These are phyloP conservation scores for Myopa tessellatipennis DNA, from an alignment of 2,888 invertebrate genomes.

Conservation along the genomic window DNA sequence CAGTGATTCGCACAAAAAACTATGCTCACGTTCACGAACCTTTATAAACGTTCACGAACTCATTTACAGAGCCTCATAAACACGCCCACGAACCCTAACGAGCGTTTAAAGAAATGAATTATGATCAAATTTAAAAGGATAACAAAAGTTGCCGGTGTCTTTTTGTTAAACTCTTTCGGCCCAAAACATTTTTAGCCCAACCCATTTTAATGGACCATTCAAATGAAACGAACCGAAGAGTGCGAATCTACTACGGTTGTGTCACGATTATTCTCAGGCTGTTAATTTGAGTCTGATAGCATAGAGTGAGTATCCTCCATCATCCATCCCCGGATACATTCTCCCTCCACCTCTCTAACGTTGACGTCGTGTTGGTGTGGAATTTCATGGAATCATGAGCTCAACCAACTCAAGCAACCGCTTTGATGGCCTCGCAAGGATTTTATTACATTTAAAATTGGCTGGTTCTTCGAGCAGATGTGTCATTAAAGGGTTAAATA, in stretches of 20 bases:
- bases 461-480: neutral
- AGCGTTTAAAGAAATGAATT: conserved; percentile 25
- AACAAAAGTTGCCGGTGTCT: conserved; percentile 32
- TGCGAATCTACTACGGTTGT: neutral
- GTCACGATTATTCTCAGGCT: neutral
- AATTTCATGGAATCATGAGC: neutral
- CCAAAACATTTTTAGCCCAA: neutral
- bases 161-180: neutral
- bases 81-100: neutral
- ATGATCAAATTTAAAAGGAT: conserved; percentile 42
- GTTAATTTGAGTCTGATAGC: neutral
- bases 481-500: neutral
- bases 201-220: conserved; percentile 10
- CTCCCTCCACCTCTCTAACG: neutral
- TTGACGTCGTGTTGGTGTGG: neutral
- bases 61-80: neutral
- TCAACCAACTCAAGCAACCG: too few relatives aligned
- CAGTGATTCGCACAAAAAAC: neutral
- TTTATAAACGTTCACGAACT: neutral
- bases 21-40: too few relatives aligned
- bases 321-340: neutral
- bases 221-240: too few relatives aligned
- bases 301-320: neutral
- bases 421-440: neutral
- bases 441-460: neutral